phyloP scores from a whole-genome alignment of 2,113 vertebrate species.

The Protobothrops flavoviridis region DNA sequence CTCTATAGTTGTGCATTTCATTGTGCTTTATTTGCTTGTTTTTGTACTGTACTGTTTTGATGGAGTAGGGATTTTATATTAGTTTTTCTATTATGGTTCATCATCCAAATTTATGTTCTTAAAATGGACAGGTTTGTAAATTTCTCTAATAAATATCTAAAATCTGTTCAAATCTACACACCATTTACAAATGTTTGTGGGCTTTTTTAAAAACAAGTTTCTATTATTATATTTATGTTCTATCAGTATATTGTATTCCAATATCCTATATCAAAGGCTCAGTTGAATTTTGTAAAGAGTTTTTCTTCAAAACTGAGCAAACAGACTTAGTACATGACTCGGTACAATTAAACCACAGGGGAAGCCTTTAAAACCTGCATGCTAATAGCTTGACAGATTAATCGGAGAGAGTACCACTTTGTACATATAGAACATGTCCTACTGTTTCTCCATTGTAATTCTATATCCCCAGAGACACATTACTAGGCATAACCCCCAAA shows the following conservation, averaged over 20 bases:
- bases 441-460: conserved; percentile 12
- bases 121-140: too few species aligned
- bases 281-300: not conserved
- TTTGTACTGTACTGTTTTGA: not conserved
- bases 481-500: conserved; percentile 15
- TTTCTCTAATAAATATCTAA: too few species aligned
- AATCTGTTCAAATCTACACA: not conserved
- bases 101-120: not conserved
- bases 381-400: conserved; percentile 30
- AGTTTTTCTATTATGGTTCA: not conserved
- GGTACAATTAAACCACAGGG: conserved; percentile 6
- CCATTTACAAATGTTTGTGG: not conserved
- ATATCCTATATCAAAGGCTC: not conserved
- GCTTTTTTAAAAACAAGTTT: not conserved
- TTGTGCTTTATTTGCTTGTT: not conserved
- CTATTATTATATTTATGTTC: not conserved
- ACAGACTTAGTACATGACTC: not conserved
- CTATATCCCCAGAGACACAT: conserved; percentile 9
- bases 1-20: not conserved
- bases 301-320: conserved; percentile 10
- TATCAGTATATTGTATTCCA: not conserved
- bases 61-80: not conserved
- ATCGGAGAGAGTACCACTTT: not conserved
- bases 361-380: conserved; percentile 17
- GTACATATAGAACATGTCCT: conserved; percentile 11